These are phyloP conservation scores for Phocides pigmalion DNA, from an alignment of 1,140 invertebrate species.

Conservation along the genomic window DNA sequence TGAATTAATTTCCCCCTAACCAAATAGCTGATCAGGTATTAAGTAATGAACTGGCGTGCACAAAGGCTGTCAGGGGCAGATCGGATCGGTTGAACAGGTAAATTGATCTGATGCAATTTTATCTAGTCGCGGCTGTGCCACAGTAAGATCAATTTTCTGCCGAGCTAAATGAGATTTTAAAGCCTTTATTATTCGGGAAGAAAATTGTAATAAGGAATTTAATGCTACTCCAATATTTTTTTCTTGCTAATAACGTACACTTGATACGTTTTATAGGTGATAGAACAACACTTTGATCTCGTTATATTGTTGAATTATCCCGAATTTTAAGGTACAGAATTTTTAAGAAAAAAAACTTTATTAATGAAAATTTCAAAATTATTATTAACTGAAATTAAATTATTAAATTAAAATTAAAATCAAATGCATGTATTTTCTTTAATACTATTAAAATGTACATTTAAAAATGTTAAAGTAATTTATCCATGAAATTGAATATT, in stretches of 20 bases:
- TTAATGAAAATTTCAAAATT: too few species aligned
- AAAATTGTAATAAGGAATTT: background rate
- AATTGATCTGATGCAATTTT: slow-evolving; percentile 71
- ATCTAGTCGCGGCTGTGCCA: slow-evolving; percentile 46
- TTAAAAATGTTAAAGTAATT: too few species aligned
- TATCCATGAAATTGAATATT: too few species aligned
- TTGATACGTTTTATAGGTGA: background rate
- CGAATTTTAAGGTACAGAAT: too few species aligned
- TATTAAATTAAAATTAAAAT: too few species aligned
- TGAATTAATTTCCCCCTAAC: slow-evolving; percentile 20
- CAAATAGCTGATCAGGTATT: slow-evolving; percentile 40
- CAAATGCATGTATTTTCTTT: too few species aligned
- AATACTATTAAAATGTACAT: too few species aligned
- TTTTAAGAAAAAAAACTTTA: too few species aligned
- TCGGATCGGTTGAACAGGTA: slow-evolving; percentile 55
- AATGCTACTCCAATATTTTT: background rate
- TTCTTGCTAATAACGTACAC: background rate
- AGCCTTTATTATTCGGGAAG: background rate
- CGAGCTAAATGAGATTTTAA: slow-evolving; percentile 5
- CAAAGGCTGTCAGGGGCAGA: slow-evolving; percentile 69
- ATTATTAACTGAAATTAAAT: too few species aligned
- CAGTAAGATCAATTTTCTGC: slow-evolving; percentile 36
- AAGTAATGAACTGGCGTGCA: slow-evolving; percentile 56
- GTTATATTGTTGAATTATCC: too few species aligned
- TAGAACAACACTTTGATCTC: too few species aligned